A percentile compares a stretch with the other conserved stretches of the same genome.
These are phyloP conservation scores for Toxonevra muliebris DNA, from an alignment of 2,888 invertebrate genomes.

Conservation along the genomic window DNA sequence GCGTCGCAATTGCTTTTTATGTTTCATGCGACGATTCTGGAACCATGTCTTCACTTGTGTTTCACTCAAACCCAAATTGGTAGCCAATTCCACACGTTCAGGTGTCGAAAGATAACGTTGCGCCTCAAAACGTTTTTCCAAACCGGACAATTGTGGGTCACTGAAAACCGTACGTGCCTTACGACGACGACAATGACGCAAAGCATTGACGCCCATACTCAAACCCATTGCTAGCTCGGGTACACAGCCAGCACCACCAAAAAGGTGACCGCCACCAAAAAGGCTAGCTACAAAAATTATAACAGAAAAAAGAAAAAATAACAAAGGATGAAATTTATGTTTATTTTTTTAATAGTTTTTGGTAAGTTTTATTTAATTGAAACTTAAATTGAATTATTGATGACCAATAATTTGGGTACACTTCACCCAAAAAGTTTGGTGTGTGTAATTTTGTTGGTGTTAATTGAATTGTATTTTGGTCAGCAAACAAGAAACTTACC, in stretches of 20 bases:
- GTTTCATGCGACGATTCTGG: constrained; percentile 96
- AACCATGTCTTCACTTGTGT: constrained; percentile 99
- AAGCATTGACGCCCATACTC: constrained; percentile 69
- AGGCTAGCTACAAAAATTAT: constrained; percentile 52
- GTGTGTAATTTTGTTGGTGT: constrained; percentile 45
- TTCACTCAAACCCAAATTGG: constrained; percentile 91
- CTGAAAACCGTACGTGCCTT: constrained; percentile 96
- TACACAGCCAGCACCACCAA: constrained; percentile 60
- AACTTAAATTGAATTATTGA: constrained; percentile 23
- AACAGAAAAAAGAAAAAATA: no score
- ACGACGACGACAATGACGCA: constrained; percentile 92
- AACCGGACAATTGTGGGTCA: constrained; percentile 82
- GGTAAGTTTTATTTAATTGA: constrained; percentile 7
- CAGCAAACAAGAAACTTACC: constrained; percentile 63
- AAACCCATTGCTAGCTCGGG: constrained; percentile 64
- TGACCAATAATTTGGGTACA: constrained; percentile 35
- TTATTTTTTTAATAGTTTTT: background rate
- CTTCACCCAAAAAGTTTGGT: constrained; percentile 46
- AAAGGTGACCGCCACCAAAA: constrained; percentile 63
- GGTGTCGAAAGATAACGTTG: constrained; percentile 96
- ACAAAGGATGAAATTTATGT: background rate
- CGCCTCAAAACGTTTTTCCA: constrained; percentile 94
- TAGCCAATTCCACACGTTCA: constrained; percentile 93
- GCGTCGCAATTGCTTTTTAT: constrained; percentile 83
- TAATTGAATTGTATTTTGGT: constrained; percentile 33